Evolutionary conservation across 1,140 invertebrate genomes (phyloP).

Genomic region (Meloidogyne exigua): DNA sequence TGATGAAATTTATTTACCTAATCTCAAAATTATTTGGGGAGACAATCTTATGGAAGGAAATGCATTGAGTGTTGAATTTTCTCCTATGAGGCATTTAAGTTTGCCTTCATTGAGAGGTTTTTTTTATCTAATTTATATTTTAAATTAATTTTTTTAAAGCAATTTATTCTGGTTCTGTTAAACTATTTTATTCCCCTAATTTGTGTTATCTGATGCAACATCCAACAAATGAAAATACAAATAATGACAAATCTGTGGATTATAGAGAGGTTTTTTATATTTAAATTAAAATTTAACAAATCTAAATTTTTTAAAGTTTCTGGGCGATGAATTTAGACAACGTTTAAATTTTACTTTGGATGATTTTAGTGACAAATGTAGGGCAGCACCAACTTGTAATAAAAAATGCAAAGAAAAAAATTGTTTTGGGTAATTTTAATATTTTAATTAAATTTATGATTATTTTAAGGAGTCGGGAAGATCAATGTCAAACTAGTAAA

Average conservation of each 20-base stretch:
- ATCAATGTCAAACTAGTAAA: conserved; percentile 39
- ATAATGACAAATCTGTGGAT: conserved; percentile 2
- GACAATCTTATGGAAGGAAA: conserved; percentile 43
- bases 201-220: conserved; percentile 35
- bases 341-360: neutral
- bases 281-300: conserved; percentile 13
- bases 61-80: conserved; percentile 18
- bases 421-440: conserved; percentile 37
- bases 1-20: conserved; percentile 29
- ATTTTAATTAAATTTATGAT: neutral
- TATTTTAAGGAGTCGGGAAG: neutral
- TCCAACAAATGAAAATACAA: conserved; percentile 2
- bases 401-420: conserved; percentile 14
- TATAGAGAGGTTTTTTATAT: neutral
- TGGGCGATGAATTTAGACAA: neutral
- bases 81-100: conserved; percentile 26
- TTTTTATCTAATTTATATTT: neutral
- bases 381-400: conserved; percentile 13
- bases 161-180: conserved; percentile 36
- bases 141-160: conserved; percentile 29
- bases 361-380: conserved; percentile 18
- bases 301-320: conserved; percentile 28
- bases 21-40: conserved; percentile 45
- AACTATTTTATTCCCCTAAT: conserved; percentile 22
- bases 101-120: conserved; percentile 40